Evolutionary conservation across 2,113 vertebrate genomes (phyloP).

Genomic region (Chaetura pelagica): DNA sequence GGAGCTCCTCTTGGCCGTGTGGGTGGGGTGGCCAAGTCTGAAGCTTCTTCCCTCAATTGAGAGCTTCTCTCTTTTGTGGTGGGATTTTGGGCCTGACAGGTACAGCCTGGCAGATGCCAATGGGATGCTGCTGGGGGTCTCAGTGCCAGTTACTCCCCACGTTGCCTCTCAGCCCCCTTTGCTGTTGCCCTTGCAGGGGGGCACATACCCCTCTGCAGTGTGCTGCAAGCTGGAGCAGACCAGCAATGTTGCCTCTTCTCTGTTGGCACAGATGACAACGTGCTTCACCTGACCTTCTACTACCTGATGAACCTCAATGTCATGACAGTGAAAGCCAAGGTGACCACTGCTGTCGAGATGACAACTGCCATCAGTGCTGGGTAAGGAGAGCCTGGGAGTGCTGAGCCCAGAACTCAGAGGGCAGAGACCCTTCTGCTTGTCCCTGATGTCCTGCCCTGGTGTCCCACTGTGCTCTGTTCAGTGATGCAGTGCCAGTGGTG

Average conservation of each 20-base stretch:
- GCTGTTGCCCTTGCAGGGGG: neutral
- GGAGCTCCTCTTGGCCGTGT: accelerated
- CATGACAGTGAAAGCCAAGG: conserved; percentile 92
- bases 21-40: neutral
- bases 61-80: neutral
- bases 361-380: conserved; percentile 83
- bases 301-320: conserved; percentile 98
- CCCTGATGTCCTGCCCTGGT: accelerated
- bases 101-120: neutral
- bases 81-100: too few relatives aligned
- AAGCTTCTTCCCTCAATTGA: neutral
- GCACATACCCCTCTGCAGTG: neutral
- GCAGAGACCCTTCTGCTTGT: accelerated
- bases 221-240: neutral
- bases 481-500: neutral
- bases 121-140: neutral
- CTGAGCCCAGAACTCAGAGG: accelerated
- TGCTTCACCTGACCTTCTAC: conserved; percentile 91
- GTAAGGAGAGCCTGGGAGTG: conserved; percentile 55
- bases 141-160: neutral
- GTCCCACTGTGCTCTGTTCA: neutral
- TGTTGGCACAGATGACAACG: conserved; percentile 83
- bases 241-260: neutral
- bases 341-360: conserved; percentile 85
- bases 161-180: accelerated